A percentile compares a stretch with the other conserved stretches of the same genome.
These are phyloP conservation scores for Vulpes lagopus DNA, from an alignment of 2,113 vertebrate species.

Conservation along the genomic window DNA sequence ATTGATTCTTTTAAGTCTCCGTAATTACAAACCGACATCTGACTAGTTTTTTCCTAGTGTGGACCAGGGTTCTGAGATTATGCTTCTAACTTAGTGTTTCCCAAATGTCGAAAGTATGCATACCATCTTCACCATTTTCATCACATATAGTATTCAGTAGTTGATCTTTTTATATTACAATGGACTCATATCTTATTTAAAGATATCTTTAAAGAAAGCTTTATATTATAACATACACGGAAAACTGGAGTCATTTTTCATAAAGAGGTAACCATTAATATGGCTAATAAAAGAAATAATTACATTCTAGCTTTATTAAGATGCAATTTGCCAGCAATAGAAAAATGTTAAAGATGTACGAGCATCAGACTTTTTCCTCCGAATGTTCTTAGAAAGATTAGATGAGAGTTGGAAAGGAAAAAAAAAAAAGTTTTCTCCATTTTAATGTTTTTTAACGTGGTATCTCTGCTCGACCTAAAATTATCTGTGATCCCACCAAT, in stretches of 20 bases:
- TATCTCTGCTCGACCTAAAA: background rate
- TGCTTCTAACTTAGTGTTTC: constrained; percentile 55
- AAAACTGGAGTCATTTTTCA: background rate
- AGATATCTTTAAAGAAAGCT: background rate
- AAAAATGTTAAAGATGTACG: background rate
- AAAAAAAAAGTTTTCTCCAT: background rate
- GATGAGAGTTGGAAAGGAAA: background rate
- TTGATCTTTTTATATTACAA: background rate
- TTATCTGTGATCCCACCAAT: background rate
- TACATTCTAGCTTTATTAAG: background rate
- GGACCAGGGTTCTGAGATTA: constrained; percentile 82
- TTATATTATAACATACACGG: background rate
- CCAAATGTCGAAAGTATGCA: background rate
- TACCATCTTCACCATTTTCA: background rate
- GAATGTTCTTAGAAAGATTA: background rate
- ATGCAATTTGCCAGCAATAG: background rate
- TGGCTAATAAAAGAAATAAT: background rate
- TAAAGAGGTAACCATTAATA: background rate
- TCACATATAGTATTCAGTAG: background rate
- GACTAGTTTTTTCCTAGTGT: background rate
- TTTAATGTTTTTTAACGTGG: background rate
- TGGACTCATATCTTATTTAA: background rate
- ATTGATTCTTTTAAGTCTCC: background rate
- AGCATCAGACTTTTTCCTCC: background rate
- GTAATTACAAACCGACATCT: background rate